These are phyloP conservation scores for Ernsta delagoae DNA, from an alignment of 2,888 invertebrate genomes.

Conservation along the genomic window DNA sequence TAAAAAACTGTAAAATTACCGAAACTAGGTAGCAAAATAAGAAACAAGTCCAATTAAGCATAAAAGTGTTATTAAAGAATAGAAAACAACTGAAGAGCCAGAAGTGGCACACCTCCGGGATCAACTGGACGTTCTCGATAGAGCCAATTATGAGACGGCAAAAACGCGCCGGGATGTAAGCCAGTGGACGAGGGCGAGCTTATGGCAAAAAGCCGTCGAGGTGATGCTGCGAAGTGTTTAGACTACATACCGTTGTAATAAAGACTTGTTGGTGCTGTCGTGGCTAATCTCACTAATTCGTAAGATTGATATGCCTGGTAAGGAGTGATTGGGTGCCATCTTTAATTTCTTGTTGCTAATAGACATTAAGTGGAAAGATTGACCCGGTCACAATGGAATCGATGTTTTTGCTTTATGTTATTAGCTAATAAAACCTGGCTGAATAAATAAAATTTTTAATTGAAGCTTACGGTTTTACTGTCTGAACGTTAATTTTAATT, in stretches of 20 bases:
- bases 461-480: background rate
- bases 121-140: constrained; percentile 35
- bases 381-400: background rate
- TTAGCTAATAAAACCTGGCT: background rate
- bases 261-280: constrained; percentile 27
- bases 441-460: background rate
- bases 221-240: constrained; percentile 37
- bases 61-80: constrained; percentile 40
- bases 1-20: background rate
- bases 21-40: constrained; percentile 9
- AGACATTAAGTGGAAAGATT: background rate
- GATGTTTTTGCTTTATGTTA: background rate
- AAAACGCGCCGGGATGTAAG: constrained; percentile 36
- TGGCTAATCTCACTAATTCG: constrained; percentile 27
- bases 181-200: constrained; percentile 30
- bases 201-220: constrained; percentile 22
- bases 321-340: background rate
- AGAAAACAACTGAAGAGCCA: constrained; percentile 16
- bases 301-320: constrained; percentile 22
- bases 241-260: constrained; percentile 36
- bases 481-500: no score
- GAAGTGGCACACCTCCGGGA: constrained; percentile 36
- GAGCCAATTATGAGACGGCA: constrained; percentile 35
- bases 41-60: constrained; percentile 30
- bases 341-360: background rate